Conservation (phyloP, 2,113 vertebrate genomes). For the Catharus minimus region DNA sequence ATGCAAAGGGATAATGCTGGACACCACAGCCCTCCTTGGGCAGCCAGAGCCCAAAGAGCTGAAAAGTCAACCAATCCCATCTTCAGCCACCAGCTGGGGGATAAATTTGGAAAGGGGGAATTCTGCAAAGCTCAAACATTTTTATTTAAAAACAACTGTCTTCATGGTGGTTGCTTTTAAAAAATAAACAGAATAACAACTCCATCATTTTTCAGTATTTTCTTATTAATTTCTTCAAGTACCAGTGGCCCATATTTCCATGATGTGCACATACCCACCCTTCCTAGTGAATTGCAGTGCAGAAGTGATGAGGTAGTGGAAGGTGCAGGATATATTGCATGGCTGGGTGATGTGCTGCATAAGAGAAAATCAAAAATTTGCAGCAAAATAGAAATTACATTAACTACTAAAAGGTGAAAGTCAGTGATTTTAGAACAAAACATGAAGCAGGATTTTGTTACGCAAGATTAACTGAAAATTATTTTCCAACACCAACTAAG, state of each 20-base stretch:
- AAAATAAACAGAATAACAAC: neutral
- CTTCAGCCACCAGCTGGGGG: neutral
- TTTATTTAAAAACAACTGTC: neutral
- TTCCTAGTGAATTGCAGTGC: neutral
- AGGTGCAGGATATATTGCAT: neutral
- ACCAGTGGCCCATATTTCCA: neutral
- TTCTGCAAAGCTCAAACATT: neutral
- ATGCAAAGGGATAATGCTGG: accelerated
- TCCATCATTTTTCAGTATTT: neutral
- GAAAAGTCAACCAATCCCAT: neutral
- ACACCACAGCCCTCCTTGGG: neutral
- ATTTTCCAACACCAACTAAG: neutral
- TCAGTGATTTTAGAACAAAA: neutral
- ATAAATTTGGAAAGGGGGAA: neutral
- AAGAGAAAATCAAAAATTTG: neutral
- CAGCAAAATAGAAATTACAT: neutral
- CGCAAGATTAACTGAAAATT: neutral
- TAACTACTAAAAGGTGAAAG: neutral
- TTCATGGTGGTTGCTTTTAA: neutral
- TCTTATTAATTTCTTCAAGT: neutral
- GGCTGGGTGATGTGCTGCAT: too few species aligned
- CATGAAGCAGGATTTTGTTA: neutral
- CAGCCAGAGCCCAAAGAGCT: neutral
- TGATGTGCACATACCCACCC: accelerated
- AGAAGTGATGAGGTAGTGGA: neutral